Evolutionary conservation across 2,113 vertebrate species (phyloP), one percentile per base, ranked within the genome.

Genomic region (Bagarius yarrelli): DNA sequence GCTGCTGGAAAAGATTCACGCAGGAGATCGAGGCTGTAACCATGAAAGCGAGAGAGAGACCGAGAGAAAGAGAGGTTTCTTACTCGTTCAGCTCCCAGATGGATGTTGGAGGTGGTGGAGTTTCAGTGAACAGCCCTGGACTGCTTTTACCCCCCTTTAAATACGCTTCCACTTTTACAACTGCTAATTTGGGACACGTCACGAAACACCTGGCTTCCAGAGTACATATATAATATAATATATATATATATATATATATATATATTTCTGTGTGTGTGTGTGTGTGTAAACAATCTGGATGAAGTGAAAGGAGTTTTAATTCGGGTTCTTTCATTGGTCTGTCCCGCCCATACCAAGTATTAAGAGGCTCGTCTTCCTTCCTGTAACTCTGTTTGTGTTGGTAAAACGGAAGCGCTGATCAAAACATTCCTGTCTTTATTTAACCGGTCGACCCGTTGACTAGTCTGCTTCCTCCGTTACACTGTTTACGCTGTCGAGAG

Each of bases 261-360:
- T 13, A 50, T 19, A 50, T 57, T 6, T 57, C 5, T 57, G 21
- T 57, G 21, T 57, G 21, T 57, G 21, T n/a, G 21, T 5, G 21
- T 57, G 21, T 57, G 21, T n/a, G 21, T 18, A 23, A 8, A 57
- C 21, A 57, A 47, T n/a, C 40, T 25, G 2, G 19, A 13, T n/a
- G 66, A 69, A 69, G 44, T 47, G 14, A 69, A 69, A 69, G 36
- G 47, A n/a, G 75, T 44, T 76, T 83, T 81, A 81, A 83, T 81
- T 81, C 75, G 27, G 81, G 83, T 70, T 81, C 81, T 81, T 83
- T 81, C 75, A 80, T 40, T 73, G 81, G 60, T 52, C 36, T 77
- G 81, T 81, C 74, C 78, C 74, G 75, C 44, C 70, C 77, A 57
- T 59, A 57, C 30, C 1, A 21, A 60, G 25, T 70, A 56, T 73